Evolutionary conservation across 2,888 invertebrate genomes (phyloP).

Genomic region (Xanthorhoe designata): DNA sequence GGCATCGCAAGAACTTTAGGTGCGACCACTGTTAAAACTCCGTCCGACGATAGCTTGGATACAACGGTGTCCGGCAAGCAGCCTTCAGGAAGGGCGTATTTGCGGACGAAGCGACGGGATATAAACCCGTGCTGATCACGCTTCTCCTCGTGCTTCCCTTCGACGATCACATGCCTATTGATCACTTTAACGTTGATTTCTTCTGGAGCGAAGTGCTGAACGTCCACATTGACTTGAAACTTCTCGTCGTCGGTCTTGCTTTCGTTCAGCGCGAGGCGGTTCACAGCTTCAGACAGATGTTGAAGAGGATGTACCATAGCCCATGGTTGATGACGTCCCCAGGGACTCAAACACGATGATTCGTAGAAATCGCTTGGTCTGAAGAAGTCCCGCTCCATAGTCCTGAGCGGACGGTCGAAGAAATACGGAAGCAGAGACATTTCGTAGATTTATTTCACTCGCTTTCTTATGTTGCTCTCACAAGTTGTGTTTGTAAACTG

Average conservation of each 20-base stretch:
- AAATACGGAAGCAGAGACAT: slow-evolving; percentile 71
- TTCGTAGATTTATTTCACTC: slow-evolving; percentile 28
- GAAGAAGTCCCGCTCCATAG: slow-evolving; percentile 69
- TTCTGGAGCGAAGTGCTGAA: slow-evolving; percentile 91
- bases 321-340: slow-evolving; percentile 37
- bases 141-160: slow-evolving; percentile 92
- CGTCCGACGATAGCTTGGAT: slow-evolving; percentile 91
- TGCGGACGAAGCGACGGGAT: slow-evolving; percentile 90
- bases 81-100: slow-evolving; percentile 90
- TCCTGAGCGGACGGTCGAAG: slow-evolving; percentile 64
- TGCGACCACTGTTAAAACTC: slow-evolving; percentile 90
- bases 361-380: slow-evolving; percentile 51
- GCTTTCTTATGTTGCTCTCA: slow-evolving; percentile 31
- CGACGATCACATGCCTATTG: slow-evolving; percentile 88
- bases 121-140: slow-evolving; percentile 90
- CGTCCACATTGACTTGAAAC: slow-evolving; percentile 90
- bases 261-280: slow-evolving; percentile 72
- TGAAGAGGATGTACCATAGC: slow-evolving; percentile 63
- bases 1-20: slow-evolving; percentile 80
- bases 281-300: slow-evolving; percentile 63
- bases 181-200: slow-evolving; percentile 91
- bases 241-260: slow-evolving; percentile 82
- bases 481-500: slow-evolving; percentile 45
- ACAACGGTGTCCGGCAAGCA: slow-evolving; percentile 89
- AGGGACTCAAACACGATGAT: slow-evolving; percentile 48